These are phyloP conservation scores for Drosophila putrida DNA, from an alignment of 2,888 invertebrate genomes.

Conservation along the genomic window DNA sequence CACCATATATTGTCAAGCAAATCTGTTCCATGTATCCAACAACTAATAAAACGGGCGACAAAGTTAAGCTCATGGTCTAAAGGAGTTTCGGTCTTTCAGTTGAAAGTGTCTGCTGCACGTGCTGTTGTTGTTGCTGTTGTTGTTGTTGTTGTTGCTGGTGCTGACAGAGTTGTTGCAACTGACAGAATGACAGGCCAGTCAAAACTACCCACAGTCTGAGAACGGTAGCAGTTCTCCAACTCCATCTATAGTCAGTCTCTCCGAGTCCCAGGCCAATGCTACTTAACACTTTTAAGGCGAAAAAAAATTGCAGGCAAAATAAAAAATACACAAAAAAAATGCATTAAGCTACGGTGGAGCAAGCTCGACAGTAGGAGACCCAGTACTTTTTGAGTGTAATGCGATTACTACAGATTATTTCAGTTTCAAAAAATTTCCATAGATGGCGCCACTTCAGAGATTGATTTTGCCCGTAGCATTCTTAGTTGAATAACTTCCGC, in stretches of 20 bases:
- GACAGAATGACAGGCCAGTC: slow-evolving; percentile 74
- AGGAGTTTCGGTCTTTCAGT: slow-evolving; percentile 12
- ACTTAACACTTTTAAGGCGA: slow-evolving; percentile 49
- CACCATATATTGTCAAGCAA: slow-evolving; percentile 25
- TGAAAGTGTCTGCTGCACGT: slow-evolving; percentile 35
- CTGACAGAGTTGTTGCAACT: slow-evolving; percentile 70
- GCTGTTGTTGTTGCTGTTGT: slow-evolving; percentile 19
- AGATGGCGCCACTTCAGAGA: too few species aligned
- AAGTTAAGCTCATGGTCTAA: slow-evolving; percentile 19
- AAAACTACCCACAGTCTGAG: slow-evolving; percentile 66
- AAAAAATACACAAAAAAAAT: too few species aligned
- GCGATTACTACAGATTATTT: too few species aligned
- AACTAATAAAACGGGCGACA: slow-evolving; percentile 18
- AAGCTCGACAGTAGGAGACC: too few species aligned
- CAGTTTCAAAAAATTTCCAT: too few species aligned
- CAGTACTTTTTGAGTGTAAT: too few species aligned
- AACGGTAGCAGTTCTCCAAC: slow-evolving; percentile 32
- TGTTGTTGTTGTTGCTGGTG: slow-evolving; percentile 11
- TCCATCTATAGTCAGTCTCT: slow-evolving; percentile 16
- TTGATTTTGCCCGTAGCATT: too few species aligned
- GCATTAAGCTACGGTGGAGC: too few species aligned
- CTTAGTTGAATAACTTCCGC: too few species aligned
- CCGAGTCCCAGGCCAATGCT: slow-evolving; percentile 42
- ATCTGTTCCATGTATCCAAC: slow-evolving; percentile 7
- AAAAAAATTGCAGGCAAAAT: slow-evolving; percentile 24